Conservation (phyloP, 2,113 vertebrate species). For the Emydura subglobosa region DNA sequence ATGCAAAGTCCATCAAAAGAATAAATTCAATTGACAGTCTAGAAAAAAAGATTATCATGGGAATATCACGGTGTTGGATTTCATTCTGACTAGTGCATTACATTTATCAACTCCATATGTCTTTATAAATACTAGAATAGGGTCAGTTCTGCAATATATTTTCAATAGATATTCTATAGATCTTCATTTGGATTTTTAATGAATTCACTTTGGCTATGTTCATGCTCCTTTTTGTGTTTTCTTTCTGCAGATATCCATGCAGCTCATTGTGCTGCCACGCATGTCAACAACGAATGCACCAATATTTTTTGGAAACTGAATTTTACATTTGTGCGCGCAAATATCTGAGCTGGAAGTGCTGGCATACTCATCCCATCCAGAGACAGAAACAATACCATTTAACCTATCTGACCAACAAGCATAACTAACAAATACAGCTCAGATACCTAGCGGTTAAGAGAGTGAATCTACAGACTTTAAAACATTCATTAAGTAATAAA, state of each 20-base stretch:
- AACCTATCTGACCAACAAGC: not conserved
- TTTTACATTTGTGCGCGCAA: not conserved
- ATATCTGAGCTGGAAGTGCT: not conserved
- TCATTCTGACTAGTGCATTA: not conserved
- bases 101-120: not conserved
- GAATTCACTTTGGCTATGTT: not conserved
- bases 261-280: not conserved
- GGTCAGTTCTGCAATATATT: not conserved
- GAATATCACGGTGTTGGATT: not conserved
- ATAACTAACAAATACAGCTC: not conserved
- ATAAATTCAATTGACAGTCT: not conserved
- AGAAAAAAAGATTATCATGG: rapidly evolving
- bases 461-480: not conserved
- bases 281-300: not conserved
- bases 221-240: not conserved
- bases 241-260: not conserved
- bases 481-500: not conserved
- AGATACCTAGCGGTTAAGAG: not conserved
- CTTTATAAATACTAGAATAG: not conserved
- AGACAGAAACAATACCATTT: not conserved
- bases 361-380: not conserved
- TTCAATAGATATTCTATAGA: not conserved
- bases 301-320: not conserved
- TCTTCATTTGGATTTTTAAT: not conserved
- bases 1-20: not conserved